A percentile compares a stretch with the other conserved stretches of the same genome.
phyloP scores from a whole-genome alignment of 2,888 invertebrate species.

The Drosophila leonis region DNA sequence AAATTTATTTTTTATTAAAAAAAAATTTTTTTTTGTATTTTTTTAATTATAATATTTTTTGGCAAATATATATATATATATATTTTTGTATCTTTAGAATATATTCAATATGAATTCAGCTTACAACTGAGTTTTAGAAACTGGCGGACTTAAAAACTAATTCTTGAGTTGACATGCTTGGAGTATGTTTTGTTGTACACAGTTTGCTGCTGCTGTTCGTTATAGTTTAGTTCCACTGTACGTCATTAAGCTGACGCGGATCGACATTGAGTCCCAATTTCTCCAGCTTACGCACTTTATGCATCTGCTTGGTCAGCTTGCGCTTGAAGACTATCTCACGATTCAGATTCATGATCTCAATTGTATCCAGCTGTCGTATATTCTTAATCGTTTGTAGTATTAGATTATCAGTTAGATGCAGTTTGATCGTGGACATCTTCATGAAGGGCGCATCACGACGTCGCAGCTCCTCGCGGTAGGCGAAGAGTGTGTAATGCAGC shows the following conservation, averaged over 20 bases:
- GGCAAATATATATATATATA: not conserved
- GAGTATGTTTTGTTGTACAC: slow-evolving; percentile 55
- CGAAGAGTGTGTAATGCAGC: slow-evolving; percentile 65
- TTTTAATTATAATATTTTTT: not conserved
- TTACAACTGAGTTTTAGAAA: slow-evolving; percentile 67
- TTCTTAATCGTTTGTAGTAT: slow-evolving; percentile 74
- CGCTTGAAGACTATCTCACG: slow-evolving; percentile 73
- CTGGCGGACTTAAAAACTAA: slow-evolving; percentile 48
- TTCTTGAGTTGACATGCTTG: slow-evolving; percentile 61
- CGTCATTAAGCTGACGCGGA: slow-evolving; percentile 59
- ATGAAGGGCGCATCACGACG: slow-evolving; percentile 66
- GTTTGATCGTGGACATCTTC: slow-evolving; percentile 74
- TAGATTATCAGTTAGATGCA: slow-evolving; percentile 70
- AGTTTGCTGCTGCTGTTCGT: slow-evolving; percentile 23
- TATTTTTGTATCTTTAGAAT: not conserved
- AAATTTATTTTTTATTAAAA: slow-evolving; percentile 3
- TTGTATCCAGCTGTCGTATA: slow-evolving; percentile 62
- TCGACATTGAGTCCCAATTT: slow-evolving; percentile 65
- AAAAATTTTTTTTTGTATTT: slow-evolving; percentile 10
- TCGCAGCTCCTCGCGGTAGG: slow-evolving; percentile 70
- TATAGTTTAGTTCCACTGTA: slow-evolving; percentile 48
- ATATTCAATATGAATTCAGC: slow-evolving; percentile 24
- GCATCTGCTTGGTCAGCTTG: slow-evolving; percentile 61
- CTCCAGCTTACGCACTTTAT: slow-evolving; percentile 67
- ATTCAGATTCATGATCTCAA: slow-evolving; percentile 71